Base-by-base conservation (phyloP, 1,140 invertebrate species). In the Nomia melanderi region DNA sequence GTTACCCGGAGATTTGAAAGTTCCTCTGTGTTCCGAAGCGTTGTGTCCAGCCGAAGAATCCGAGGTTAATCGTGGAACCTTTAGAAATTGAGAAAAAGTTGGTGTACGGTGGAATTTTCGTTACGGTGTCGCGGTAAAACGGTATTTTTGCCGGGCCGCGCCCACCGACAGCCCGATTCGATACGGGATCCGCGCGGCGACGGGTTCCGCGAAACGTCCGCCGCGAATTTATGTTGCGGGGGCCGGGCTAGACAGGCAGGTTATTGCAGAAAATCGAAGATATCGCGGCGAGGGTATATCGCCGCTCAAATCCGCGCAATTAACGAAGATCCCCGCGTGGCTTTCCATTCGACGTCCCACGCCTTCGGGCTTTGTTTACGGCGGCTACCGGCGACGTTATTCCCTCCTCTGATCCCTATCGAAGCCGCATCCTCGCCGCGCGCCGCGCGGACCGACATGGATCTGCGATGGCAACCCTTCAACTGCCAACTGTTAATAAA, bases 301-400 rank as follows among this genome's bases (percentile, higher is more conserved):
- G 75, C 36, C 36, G 67, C 29, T 77, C 67, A n/a, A 81, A 89
- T 88, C 86, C 83, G 84, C 79, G 78, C 87, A 90, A 90, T 90
- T 89, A 90, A 90, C 84, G 82, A 78, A 83, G 79, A 78, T 86
- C 81, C 81, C 71, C 77, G 78, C 71, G 0, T n/a, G 79, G 83
- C 64, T 84, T 87, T 77, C 56, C 66, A 53, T 77, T 70, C 66
- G 54, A 69, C 88, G 72, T 86, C 89, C 88, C 87, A 90, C 89
- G 88, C 88, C 33, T 70, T 53, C 50, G 20, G 66, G 65, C 80
- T 89, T 89, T 90, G 86, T 89, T 90, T 90, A 89, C 88, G 82
- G 85, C 62, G 50, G 54, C 81, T 73, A 79, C 56, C 54, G 69
- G 77, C 83, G 77, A 86, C 85, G 79, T 87, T 86, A 86, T 83